Conservation (phyloP, 2,797 vertebrate species). For the Gastrophryne carolinensis region DNA sequence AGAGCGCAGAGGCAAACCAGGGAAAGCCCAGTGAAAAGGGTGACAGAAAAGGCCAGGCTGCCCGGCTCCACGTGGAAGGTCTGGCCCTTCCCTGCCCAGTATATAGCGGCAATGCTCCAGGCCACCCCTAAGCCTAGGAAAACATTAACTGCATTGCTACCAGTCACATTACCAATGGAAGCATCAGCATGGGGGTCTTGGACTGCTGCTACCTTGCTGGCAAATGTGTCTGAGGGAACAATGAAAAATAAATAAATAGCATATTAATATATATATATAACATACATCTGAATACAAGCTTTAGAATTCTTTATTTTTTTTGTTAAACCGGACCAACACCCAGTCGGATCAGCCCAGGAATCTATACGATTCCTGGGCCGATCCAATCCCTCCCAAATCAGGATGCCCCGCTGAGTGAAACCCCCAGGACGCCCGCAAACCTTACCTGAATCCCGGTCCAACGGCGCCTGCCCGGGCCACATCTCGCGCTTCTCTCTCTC, state of each 20-base stretch:
- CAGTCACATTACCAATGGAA: conserved; percentile 85
- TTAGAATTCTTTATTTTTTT: too few species aligned
- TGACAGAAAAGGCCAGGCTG: conserved; percentile 82
- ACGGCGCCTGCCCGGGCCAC: too few species aligned
- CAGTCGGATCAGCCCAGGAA: too few species aligned
- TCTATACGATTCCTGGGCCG: too few species aligned
- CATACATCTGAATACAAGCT: too few species aligned
- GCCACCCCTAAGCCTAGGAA: conserved; percentile 85
- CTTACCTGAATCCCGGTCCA: too few species aligned
- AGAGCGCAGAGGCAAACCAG: conserved; percentile 68
- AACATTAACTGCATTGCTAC: conserved; percentile 84
- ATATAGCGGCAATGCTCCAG: conserved; percentile 82
- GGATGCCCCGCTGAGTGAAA: too few species aligned
- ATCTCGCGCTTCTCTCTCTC: too few species aligned
- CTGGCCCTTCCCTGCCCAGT: conserved; percentile 74
- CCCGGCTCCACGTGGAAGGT: conserved; percentile 74
- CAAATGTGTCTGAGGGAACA: conserved; percentile 76
- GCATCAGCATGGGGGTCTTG: conserved; percentile 85
- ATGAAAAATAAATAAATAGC: neutral
- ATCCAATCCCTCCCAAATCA: too few species aligned
- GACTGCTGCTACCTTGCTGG: conserved; percentile 83
- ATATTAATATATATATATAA: too few species aligned
- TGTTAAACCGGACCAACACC: too few species aligned
- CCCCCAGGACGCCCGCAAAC: too few species aligned
- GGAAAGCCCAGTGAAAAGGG: conserved; percentile 81